Evolutionary conservation across 2,797 vertebrate species (phyloP).

Genomic region (Telmatherina bonti): DNA sequence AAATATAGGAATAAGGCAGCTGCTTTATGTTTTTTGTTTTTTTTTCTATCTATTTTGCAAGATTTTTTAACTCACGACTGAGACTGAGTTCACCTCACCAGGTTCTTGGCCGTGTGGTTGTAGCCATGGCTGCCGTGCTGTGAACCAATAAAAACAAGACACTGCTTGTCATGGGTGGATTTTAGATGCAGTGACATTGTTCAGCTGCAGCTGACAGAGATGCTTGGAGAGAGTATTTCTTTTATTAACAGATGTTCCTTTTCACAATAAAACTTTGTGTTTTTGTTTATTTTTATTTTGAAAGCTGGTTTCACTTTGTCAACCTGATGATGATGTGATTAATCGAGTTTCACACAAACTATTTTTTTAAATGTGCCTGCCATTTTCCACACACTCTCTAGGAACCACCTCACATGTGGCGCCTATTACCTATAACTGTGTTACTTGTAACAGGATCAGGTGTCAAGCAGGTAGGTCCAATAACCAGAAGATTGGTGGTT

Average conservation of each 20-base stretch:
- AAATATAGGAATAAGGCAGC: not conserved
- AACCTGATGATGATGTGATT: not conserved
- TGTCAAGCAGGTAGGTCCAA: too few relatives aligned
- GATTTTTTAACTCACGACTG: not conserved
- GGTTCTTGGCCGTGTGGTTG: not conserved
- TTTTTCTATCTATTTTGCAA: not conserved
- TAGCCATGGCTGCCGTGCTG: not conserved
- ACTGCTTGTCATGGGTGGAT: not conserved
- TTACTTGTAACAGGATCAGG: too few relatives aligned
- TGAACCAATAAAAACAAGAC: not conserved
- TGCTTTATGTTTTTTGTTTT: too few relatives aligned
- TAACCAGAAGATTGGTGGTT: too few relatives aligned
- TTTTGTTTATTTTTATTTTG: not conserved
- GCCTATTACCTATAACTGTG: not conserved
- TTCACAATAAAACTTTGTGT: not conserved
- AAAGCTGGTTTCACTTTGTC: not conserved
- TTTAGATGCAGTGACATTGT: not conserved
- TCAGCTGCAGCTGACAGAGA: not conserved
- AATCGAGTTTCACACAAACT: not conserved
- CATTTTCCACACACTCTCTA: not conserved
- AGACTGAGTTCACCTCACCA: not conserved
- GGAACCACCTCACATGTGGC: not conserved
- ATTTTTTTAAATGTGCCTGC: not conserved
- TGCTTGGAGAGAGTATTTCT: too few relatives aligned
- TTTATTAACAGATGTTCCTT: not conserved